Evolutionary conservation across 2,113 vertebrate genomes (phyloP).

Genomic region (Semicossyphus pulcher): DNA sequence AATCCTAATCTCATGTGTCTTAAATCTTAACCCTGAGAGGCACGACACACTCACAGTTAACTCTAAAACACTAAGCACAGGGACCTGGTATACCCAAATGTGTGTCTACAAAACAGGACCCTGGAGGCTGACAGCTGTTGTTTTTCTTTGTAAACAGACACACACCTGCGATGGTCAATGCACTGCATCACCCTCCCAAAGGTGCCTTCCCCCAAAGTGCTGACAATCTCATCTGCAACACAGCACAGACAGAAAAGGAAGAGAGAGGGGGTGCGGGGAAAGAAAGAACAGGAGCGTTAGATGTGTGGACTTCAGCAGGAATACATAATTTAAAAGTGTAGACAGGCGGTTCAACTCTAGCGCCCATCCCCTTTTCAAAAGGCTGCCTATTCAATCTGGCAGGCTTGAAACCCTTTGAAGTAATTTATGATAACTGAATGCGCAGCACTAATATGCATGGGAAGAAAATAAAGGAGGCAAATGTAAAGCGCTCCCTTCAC

Average conservation of each 20-base stretch:
- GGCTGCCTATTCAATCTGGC: slow-evolving; percentile 62
- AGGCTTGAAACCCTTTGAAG: slow-evolving; percentile 35
- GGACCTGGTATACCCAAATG: not conserved
- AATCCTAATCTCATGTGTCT: not conserved
- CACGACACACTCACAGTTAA: not conserved
- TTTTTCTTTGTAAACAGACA: not conserved
- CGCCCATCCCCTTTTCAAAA: slow-evolving; percentile 63
- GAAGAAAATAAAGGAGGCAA: slow-evolving; percentile 31
- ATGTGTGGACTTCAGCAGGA: slow-evolving; percentile 42
- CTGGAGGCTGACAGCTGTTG: not conserved
- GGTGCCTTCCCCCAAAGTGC: slow-evolving; percentile 96
- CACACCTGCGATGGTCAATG: slow-evolving; percentile 94
- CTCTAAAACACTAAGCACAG: not conserved
- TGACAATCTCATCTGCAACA: slow-evolving; percentile 94
- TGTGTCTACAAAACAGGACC: not conserved
- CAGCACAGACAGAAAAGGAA: slow-evolving; percentile 71
- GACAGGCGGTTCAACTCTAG: slow-evolving; percentile 69
- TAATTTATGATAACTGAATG: slow-evolving; percentile 39
- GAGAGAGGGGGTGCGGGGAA: slow-evolving; percentile 56
- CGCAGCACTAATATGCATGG: slow-evolving; percentile 27
- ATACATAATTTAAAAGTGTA: slow-evolving; percentile 56
- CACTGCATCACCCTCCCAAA: slow-evolving; percentile 97
- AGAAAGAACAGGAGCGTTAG: slow-evolving; percentile 68
- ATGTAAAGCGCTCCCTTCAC: slow-evolving; percentile 52
- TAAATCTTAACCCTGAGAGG: not conserved